phyloP scores from a whole-genome alignment of 37 sponge, comb jelly and placozoan genomes.

The Aplysina aerophoba region DNA sequence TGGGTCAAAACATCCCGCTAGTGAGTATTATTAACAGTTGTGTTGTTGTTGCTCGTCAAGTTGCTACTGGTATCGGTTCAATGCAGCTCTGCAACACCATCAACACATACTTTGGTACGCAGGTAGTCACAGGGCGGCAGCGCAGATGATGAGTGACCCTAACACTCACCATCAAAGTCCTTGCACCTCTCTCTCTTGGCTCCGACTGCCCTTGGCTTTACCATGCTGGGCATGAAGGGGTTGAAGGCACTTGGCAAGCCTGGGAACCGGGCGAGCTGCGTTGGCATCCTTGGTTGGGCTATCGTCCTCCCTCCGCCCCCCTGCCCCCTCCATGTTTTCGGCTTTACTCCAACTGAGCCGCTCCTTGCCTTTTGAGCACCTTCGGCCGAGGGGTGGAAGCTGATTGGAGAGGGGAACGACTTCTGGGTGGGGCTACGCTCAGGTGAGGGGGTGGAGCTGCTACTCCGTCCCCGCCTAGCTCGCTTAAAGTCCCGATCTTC shows the following conservation, averaged over 20 bases:
- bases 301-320: neutral
- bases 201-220: neutral
- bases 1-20: too few relatives aligned
- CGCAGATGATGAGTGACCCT: neutral
- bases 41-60: too few relatives aligned
- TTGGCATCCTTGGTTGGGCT: neutral
- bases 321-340: neutral
- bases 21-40: too few relatives aligned
- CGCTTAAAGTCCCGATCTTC: constrained; percentile 90
- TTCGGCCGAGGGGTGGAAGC: neutral
- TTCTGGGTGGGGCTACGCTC: neutral
- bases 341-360: neutral
- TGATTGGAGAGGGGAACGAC: neutral
- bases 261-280: neutral
- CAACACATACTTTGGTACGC: too few relatives aligned
- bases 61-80: too few relatives aligned
- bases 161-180: constrained; percentile 84
- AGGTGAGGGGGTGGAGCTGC: constrained; percentile 27
- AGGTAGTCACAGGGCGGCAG: neutral
- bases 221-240: neutral
- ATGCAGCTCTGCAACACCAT: too few relatives aligned
- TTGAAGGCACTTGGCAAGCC: neutral
- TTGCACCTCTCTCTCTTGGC: constrained; percentile 73
- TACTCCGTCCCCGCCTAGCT: constrained; percentile 41
- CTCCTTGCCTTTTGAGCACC: neutral